Conservation (phyloP, 2,888 invertebrate genomes). For the Pseudoips prasinana region DNA sequence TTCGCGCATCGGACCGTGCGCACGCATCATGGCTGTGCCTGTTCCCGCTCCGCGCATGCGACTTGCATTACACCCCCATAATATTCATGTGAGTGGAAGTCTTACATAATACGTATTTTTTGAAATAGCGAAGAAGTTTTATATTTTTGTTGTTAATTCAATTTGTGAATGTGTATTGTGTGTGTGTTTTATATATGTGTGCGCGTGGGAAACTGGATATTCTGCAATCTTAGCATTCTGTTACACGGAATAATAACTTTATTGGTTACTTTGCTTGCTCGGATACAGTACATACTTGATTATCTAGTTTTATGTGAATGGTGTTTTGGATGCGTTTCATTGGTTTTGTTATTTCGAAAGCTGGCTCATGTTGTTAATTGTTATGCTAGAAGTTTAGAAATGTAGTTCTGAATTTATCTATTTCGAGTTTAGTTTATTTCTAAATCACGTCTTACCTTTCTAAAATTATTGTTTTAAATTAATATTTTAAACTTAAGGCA, state of each 20-base stretch:
- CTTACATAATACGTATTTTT: not conserved
- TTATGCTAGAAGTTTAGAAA: too few species aligned
- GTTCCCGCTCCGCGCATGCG: slow-evolving; percentile 68
- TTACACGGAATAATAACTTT: slow-evolving; percentile 48
- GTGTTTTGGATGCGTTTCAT: slow-evolving; percentile 7
- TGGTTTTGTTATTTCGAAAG: slow-evolving; percentile 10
- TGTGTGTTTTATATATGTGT: slow-evolving; percentile 28
- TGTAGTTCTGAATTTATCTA: too few species aligned
- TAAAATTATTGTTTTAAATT: too few species aligned
- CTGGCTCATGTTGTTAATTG: too few species aligned
- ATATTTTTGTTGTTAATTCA: slow-evolving; percentile 6
- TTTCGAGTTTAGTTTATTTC: too few species aligned
- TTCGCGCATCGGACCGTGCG: slow-evolving; percentile 41
- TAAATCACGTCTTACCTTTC: too few species aligned
- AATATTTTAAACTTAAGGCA: too few species aligned
- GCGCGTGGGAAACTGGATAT: slow-evolving; percentile 62
- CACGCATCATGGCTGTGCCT: slow-evolving; percentile 57
- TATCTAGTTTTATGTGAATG: slow-evolving; percentile 20
- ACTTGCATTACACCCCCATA: slow-evolving; percentile 68
- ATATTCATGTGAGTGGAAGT: slow-evolving; percentile 68
- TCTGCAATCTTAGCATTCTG: slow-evolving; percentile 68
- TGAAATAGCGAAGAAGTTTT: not conserved
- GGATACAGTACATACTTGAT: slow-evolving; percentile 15
- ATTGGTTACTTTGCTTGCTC: slow-evolving; percentile 29
- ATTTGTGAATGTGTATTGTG: slow-evolving; percentile 14